phyloP scores from a whole-genome alignment of 1,140 invertebrate genomes.

The Diorhabda carinulata region DNA sequence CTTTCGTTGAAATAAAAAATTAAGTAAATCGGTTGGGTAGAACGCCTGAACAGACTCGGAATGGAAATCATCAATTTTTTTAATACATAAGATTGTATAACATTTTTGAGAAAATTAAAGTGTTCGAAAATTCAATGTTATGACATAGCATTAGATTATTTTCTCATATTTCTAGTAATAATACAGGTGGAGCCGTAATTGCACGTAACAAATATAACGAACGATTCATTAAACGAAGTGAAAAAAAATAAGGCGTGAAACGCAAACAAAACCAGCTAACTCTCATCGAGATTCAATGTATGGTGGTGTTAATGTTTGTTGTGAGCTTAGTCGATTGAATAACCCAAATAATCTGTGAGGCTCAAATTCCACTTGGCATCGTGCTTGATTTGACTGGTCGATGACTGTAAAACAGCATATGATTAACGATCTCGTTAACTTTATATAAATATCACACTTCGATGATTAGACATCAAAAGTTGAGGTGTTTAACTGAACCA shows the following conservation, averaged over 20 bases:
- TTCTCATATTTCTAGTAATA: too few species aligned
- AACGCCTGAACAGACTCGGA: too few species aligned
- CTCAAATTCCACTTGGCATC: slow-evolving; percentile 8
- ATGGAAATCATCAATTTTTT: too few species aligned
- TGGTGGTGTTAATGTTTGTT: not conserved
- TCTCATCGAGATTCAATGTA: not conserved
- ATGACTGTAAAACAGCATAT: slow-evolving; percentile 3
- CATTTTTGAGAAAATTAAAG: too few species aligned
- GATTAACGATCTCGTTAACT: slow-evolving; percentile 5
- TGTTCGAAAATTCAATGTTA: too few species aligned
- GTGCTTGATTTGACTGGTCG: slow-evolving; percentile 4
- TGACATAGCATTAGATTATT: too few species aligned
- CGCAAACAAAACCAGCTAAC: not conserved
- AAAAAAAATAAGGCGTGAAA: not conserved
- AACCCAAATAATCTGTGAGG: slow-evolving; percentile 6
- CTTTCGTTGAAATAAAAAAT: too few species aligned
- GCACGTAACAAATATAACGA: slow-evolving; percentile 5
- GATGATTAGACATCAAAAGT: not conserved
- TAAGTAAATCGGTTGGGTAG: too few species aligned
- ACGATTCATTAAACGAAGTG: not conserved
- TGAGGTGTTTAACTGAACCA: too few species aligned
- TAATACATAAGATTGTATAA: too few species aligned
- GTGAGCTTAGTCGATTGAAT: slow-evolving; percentile 8
- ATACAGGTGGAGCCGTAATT: not conserved
- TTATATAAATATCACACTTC: slow-evolving; percentile 1